Conservation (phyloP, 2,888 invertebrate genomes). For the Acrocyrtus sp. region DNA sequence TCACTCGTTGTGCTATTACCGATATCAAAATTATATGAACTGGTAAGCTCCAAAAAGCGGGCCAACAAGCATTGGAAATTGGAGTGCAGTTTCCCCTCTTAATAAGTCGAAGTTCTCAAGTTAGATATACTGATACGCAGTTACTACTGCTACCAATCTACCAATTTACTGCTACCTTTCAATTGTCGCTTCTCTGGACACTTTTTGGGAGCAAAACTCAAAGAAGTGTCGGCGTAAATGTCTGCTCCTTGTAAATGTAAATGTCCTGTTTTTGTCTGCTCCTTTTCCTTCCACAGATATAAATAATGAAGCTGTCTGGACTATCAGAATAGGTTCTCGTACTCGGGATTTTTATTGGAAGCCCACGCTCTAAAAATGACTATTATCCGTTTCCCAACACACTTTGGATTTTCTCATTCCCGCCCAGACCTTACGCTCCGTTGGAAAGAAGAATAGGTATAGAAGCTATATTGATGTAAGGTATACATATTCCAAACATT, state of each 20-base stretch:
- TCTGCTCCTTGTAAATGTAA: too few relatives aligned
- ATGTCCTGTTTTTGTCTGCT: too few relatives aligned
- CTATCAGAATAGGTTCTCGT: conserved; percentile 54
- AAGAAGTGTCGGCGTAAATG: conserved; percentile 46
- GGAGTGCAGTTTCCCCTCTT: conserved; percentile 25
- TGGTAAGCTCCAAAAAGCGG: conserved; percentile 20
- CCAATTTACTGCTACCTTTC: too few relatives aligned
- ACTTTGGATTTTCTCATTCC: conserved; percentile 35
- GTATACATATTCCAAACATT: conserved; percentile 55
- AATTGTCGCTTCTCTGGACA: conserved; percentile 31
- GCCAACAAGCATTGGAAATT: conserved; percentile 27
- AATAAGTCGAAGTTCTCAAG: conserved; percentile 22
- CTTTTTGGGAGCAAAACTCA: conserved; percentile 48
- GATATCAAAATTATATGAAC: conserved; percentile 25
- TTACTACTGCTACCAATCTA: conserved; percentile 22
- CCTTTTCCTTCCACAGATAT: conserved; percentile 50
- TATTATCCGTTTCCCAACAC: conserved; percentile 47
- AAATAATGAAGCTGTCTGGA: conserved; percentile 56
- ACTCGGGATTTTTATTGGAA: conserved; percentile 52
- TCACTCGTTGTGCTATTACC: too few relatives aligned
- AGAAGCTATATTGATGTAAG: conserved; percentile 50
- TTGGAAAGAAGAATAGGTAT: conserved; percentile 45
- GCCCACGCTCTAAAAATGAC: conserved; percentile 49
- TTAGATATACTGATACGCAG: conserved; percentile 5
- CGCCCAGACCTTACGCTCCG: conserved; percentile 56